phyloP scores from a whole-genome alignment of 2,113 vertebrate species.

The Zosterops hypoxanthus region DNA sequence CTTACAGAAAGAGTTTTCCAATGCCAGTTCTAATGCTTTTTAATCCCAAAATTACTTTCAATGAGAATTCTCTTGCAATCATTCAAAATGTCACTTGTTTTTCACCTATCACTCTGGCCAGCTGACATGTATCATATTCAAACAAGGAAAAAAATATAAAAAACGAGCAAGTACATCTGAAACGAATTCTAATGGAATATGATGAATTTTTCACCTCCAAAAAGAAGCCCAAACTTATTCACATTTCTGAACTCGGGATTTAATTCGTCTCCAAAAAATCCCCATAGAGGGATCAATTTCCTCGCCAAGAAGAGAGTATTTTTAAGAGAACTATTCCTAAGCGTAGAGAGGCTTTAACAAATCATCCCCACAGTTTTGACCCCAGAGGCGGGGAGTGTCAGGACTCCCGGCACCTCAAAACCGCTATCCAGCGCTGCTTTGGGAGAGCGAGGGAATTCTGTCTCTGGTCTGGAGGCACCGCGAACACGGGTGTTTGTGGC shows the following conservation, averaged over 20 bases:
- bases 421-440: neutral
- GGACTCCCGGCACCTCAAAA: neutral
- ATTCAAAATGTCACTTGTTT: neutral
- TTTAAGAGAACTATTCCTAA: neutral
- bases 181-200: neutral
- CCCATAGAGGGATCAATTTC: neutral
- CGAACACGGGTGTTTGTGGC: neutral
- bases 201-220: neutral
- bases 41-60: constrained; percentile 8
- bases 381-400: neutral
- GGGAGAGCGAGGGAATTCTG: neutral
- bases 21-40: neutral
- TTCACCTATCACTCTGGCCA: neutral
- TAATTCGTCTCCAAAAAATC: neutral
- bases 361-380: neutral
- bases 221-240: neutral
- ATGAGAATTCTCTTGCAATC: neutral
- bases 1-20: neutral
- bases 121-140: neutral
- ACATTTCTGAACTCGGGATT: neutral
- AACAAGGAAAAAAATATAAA: neutral
- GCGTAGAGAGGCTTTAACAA: neutral
- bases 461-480: fast-evolving
- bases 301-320: neutral
- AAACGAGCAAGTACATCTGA: neutral